Conservation (phyloP, 2,888 invertebrate species). For the Lysandra coridon region DNA sequence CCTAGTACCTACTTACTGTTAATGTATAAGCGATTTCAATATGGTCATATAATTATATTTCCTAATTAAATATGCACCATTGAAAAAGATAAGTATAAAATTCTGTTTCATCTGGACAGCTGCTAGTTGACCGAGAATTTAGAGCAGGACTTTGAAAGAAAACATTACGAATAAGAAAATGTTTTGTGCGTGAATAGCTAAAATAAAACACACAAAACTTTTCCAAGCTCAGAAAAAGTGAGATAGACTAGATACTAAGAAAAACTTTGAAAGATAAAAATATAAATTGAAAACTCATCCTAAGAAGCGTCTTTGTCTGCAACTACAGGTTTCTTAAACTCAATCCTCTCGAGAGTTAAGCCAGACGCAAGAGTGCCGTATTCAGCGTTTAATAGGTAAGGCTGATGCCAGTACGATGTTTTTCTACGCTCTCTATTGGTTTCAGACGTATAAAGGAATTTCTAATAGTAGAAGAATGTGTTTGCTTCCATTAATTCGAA, state of each 20-base stretch:
- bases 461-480: slow-evolving; percentile 50
- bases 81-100: not conserved
- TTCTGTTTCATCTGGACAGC: not conserved
- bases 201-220: not conserved
- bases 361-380: slow-evolving; percentile 38
- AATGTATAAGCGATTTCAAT: no score
- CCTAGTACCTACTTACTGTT: not conserved
- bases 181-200: slow-evolving; percentile 11
- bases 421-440: slow-evolving; percentile 42
- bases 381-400: slow-evolving; percentile 42
- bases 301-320: slow-evolving; percentile 21
- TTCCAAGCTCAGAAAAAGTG: not conserved
- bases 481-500: slow-evolving; percentile 49
- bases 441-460: slow-evolving; percentile 41
- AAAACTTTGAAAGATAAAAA: slow-evolving; percentile 8
- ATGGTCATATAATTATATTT: no score
- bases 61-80: no score
- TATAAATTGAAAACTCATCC: slow-evolving; percentile 12
- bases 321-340: slow-evolving; percentile 38
- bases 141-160: not conserved
- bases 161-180: not conserved
- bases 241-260: slow-evolving; percentile 1
- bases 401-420: slow-evolving; percentile 30
- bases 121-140: not conserved
- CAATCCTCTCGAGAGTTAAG: slow-evolving; percentile 39